These are phyloP conservation scores for Melanargia galathea DNA, from an alignment of 2,888 invertebrate genomes.

Conservation along the genomic window DNA sequence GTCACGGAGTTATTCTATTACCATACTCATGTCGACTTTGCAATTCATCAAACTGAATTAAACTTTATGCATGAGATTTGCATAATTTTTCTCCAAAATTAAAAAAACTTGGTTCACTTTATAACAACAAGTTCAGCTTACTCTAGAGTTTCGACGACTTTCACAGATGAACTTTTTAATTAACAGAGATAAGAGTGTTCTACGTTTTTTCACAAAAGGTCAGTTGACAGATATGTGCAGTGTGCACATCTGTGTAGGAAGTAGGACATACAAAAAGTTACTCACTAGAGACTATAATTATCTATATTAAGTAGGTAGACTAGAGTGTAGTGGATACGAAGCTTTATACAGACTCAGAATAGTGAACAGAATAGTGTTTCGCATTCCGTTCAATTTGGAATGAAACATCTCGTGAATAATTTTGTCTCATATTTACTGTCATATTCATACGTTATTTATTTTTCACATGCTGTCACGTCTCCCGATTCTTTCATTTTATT, in stretches of 20 bases:
- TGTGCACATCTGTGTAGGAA: too few species aligned
- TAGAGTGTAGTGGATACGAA: not conserved
- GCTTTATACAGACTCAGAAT: not conserved
- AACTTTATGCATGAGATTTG: conserved; percentile 8
- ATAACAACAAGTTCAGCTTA: conserved; percentile 4
- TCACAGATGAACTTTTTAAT: conserved; percentile 17
- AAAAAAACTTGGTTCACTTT: conserved; percentile 8
- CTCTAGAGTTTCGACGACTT: not conserved
- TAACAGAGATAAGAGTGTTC: conserved; percentile 8
- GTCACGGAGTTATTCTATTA: not conserved
- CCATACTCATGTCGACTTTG: not conserved
- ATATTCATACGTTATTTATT: conserved; percentile 19
- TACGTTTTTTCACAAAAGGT: not conserved
- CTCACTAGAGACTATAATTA: too few species aligned
- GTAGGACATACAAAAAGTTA: not conserved
- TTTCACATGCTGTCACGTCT: conserved; percentile 12
- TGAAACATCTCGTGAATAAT: conserved; percentile 13
- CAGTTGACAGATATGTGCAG: not conserved
- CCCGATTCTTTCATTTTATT: conserved; percentile 14
- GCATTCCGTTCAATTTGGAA: not conserved
- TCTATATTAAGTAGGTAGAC: too few species aligned
- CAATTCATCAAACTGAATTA: not conserved
- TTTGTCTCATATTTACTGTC: conserved; percentile 10
- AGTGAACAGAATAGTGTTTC: not conserved
- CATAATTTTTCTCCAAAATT: conserved; percentile 8